Percentiles rank a stretch among this genome's conserved stretches.
Evolutionary conservation across 2,797 vertebrate genomes (phyloP).

Genomic region (Squalus acanthias): DNA sequence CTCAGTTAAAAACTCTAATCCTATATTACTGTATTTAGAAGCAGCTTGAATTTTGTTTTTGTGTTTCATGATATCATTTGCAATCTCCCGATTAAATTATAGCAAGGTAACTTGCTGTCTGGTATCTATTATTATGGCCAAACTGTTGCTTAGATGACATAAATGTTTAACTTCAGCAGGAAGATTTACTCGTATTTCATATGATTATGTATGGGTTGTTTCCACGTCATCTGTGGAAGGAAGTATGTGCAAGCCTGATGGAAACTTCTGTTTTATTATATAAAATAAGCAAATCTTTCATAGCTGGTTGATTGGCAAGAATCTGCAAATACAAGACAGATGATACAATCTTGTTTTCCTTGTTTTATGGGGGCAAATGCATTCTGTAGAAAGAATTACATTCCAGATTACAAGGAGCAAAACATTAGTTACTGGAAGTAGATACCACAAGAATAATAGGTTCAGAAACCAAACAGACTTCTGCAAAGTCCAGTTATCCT

Average conservation of each 20-base stretch:
- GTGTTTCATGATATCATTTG: neutral
- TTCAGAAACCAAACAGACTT: neutral
- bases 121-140: neutral
- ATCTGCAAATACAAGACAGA: neutral
- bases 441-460: neutral
- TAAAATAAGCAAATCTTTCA: neutral
- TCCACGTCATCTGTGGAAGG: neutral
- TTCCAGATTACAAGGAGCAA: neutral
- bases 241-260: neutral
- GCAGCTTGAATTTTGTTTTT: neutral
- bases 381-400: neutral
- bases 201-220: neutral
- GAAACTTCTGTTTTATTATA: neutral
- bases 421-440: neutral
- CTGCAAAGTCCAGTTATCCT: neutral
- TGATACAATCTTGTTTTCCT: neutral
- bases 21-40: neutral
- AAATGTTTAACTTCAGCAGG: neutral
- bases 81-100: neutral
- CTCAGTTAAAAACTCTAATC: neutral
- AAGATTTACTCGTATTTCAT: neutral
- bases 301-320: neutral
- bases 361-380: neutral
- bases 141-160: neutral
- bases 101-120: neutral